Evolutionary conservation across 2,888 invertebrate genomes (phyloP), one percentile per base, ranked within the genome.

Genomic region (Lacanobia oleracea): DNA sequence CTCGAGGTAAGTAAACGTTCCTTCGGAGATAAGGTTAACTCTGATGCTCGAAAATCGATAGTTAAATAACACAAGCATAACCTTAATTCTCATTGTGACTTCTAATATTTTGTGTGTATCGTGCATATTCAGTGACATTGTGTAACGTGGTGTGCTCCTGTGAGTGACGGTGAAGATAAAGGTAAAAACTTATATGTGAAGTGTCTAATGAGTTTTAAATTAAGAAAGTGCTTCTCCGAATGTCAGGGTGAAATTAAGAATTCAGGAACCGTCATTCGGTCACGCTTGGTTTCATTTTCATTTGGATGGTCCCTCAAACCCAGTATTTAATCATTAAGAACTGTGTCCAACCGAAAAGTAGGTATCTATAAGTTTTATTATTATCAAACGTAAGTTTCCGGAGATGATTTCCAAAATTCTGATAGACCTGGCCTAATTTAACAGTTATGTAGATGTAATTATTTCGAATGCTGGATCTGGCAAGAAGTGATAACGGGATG

Each of bases 1-100:
- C 97, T 98, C 96, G 97, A 98, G 98, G 98, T 98, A 96, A 97
- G 97, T 56, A 59, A 88, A 75, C 51, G 57, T 62, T 77, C 68
- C 74, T 67, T 67, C 63, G 72, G 66, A 66, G 70, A 75, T 81
- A 81, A 87, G 87, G 85, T 89, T 88, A 88, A 76, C 82, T 72
- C 74, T 69, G 72, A 79, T 84, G 82, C 77, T 81, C 72, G 86
- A 94, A 94, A 94, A 96, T 95, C 96, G 88, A 94, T 94, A 93
- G 85, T 90, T 90, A 90, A 93, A 94, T 93, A 94, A 95, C 91
- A 94, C 88, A 91, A 92, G 89, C 90, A 91, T 95, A 95, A 95
- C 95, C 95, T 82, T 85, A 86, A 84, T 82, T 81, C 54, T 68
- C 67, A 72, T 72, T 69, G 60, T 51, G 72, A 53, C 61, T 69